A percentile compares a stretch with the other conserved stretches of the same genome.
Conservation (phyloP, 2,797 vertebrate species). For the Parauchenoglanis punctatus region DNA sequence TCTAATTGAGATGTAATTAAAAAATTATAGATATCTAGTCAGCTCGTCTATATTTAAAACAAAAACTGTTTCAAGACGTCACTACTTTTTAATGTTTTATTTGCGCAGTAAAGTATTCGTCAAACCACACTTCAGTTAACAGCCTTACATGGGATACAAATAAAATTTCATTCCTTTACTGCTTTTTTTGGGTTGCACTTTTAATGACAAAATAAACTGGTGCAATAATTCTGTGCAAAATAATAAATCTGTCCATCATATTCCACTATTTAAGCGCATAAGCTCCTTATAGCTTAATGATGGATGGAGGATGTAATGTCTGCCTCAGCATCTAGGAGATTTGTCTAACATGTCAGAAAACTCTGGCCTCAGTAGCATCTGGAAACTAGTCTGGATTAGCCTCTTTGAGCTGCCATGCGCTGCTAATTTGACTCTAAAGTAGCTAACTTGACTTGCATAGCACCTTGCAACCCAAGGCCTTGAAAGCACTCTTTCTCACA, state of each 20-base stretch:
- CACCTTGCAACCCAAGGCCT: neutral
- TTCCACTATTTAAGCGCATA: too few relatives aligned
- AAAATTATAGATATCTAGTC: neutral
- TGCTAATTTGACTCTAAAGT: neutral
- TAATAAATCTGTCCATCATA: neutral
- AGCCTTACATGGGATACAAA: neutral
- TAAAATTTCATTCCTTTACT: neutral
- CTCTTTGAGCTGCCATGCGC: neutral
- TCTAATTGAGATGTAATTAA: neutral
- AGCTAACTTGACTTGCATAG: neutral
- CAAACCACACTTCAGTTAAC: neutral
- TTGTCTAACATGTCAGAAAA: neutral
- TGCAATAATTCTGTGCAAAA: neutral
- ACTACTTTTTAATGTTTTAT: neutral
- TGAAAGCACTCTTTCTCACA: neutral
- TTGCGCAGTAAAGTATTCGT: neutral
- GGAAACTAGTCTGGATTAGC: neutral
- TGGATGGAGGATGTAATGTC: neutral
- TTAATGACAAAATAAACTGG: neutral
- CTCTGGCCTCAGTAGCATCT: neutral
- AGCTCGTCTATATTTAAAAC: neutral
- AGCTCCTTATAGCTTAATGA: neutral
- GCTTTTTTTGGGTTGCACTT: neutral
- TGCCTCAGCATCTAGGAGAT: neutral
- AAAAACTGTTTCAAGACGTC: constrained; percentile 20